phyloP scores from a whole-genome alignment of 1,140 invertebrate species.

The Dinoponera quadriceps region DNA sequence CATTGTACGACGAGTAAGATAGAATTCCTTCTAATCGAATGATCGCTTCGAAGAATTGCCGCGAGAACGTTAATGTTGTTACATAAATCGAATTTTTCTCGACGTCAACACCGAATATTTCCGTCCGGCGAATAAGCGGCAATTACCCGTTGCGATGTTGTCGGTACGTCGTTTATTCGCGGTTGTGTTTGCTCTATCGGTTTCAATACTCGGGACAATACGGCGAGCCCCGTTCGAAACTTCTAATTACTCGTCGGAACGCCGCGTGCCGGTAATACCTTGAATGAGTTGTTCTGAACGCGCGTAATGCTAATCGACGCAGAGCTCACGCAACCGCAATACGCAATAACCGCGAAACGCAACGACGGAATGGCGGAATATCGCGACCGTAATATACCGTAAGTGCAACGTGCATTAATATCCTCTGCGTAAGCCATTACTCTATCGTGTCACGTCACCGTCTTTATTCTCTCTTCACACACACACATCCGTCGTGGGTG shows the following conservation, averaged over 20 bases:
- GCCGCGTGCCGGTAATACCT: background rate
- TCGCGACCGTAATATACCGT: conserved; percentile 4
- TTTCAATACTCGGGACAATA: too few species aligned
- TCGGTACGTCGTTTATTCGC: too few species aligned
- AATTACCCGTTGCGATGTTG: too few species aligned
- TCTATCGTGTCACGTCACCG: background rate
- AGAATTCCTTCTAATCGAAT: too few species aligned
- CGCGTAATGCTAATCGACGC: conserved; percentile 19
- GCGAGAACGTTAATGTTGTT: too few species aligned
- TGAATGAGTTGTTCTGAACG: conserved; percentile 11
- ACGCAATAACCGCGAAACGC: conserved; percentile 12
- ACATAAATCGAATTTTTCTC: too few species aligned
- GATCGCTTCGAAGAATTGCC: too few species aligned
- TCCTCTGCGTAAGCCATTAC: background rate
- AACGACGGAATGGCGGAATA: conserved; percentile 7
- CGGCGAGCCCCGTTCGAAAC: background rate
- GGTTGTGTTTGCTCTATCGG: background rate
- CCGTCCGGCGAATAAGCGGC: too few species aligned
- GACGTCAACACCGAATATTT: too few species aligned
- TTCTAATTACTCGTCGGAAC: conserved; percentile 7
- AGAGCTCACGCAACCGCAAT: conserved; percentile 18
- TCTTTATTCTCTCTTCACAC: background rate
- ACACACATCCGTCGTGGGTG: too few species aligned
- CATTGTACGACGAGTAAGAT: too few species aligned
- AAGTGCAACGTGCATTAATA: conserved; percentile 19